Evolutionary conservation across 2,888 invertebrate species (phyloP).

Genomic region (Polydrusus tereticollis): DNA sequence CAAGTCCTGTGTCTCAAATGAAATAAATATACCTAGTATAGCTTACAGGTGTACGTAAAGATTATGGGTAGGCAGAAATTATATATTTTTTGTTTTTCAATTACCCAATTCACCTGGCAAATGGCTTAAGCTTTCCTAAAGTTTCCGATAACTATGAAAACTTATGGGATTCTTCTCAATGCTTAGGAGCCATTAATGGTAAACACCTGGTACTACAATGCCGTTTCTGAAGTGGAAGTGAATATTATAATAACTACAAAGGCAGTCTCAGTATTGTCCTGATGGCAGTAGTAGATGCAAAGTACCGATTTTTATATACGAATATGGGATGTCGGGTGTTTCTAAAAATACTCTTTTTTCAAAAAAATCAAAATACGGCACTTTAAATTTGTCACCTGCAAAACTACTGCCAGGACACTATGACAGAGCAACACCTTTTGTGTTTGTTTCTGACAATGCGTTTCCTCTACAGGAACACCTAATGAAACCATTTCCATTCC

Average conservation of each 20-base stretch:
- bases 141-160: conserved; percentile 1
- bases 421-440: conserved; percentile 34
- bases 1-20: no score
- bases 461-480: conserved; percentile 35
- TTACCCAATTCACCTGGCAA: not conserved
- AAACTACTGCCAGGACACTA: conserved; percentile 14
- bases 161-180: not conserved
- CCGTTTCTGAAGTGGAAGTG: conserved; percentile 20
- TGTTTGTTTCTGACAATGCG: conserved; percentile 31
- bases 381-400: not conserved
- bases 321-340: conserved; percentile 12
- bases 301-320: conserved; percentile 14
- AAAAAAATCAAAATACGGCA: not conserved
- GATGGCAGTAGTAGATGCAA: conserved; percentile 17
- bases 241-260: conserved; percentile 29
- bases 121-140: not conserved
- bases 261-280: conserved; percentile 26
- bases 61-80: no score
- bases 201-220: not conserved
- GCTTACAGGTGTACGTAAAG: no score
- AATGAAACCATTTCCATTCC: conserved; percentile 34
- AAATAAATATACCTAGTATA: no score
- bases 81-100: not conserved
- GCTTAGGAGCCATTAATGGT: not conserved
- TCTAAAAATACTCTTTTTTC: conserved; percentile 27